Evolutionary conservation across 2,797 vertebrate species (phyloP).

Genomic region (Silurus aristotelis): DNA sequence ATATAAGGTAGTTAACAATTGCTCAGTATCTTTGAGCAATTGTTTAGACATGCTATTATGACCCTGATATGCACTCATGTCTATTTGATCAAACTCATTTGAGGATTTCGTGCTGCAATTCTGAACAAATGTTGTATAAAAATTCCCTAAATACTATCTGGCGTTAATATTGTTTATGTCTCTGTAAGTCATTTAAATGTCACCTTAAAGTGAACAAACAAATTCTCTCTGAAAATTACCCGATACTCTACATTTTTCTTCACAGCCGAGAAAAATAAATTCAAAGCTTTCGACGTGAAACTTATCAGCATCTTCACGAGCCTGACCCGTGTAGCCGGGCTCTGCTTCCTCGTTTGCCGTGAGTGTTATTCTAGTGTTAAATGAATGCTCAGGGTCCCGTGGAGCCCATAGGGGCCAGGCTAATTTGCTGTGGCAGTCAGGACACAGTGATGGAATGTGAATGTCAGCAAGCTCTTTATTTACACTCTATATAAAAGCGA

Average conservation of each 20-base stretch:
- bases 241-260: neutral
- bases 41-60: neutral
- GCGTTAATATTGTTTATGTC: neutral
- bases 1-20: constrained; percentile 60
- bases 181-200: neutral
- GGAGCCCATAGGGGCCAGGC: constrained; percentile 59
- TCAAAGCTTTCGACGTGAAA: neutral
- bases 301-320: constrained; percentile 13
- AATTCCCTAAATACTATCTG: neutral
- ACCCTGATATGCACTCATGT: neutral
- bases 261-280: neutral
- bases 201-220: neutral
- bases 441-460: constrained; percentile 97
- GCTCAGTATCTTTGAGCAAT: constrained; percentile 18
- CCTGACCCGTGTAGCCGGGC: neutral
- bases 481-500: constrained; percentile 96
- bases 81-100: neutral
- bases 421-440: constrained; percentile 85
- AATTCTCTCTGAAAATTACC: neutral
- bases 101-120: neutral
- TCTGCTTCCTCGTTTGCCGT: constrained; percentile 56
- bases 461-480: constrained; percentile 99
- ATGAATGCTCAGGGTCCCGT: constrained; percentile 54
- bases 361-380: constrained; percentile 64
- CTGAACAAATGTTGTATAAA: neutral